Conservation (phyloP, 2,113 vertebrate genomes). For the Alethe diademata region DNA sequence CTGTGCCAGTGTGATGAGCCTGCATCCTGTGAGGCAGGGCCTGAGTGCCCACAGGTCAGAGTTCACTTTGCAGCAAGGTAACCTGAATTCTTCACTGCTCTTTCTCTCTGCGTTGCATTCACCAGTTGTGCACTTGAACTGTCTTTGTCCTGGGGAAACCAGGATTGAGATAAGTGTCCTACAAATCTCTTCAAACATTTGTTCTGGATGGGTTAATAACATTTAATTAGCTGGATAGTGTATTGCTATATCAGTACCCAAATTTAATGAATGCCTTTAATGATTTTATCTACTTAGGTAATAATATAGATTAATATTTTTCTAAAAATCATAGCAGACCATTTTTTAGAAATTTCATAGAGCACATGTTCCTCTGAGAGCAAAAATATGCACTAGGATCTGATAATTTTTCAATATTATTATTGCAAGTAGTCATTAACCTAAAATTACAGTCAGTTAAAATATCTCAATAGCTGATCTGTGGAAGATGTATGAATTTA, state of each 20-base stretch:
- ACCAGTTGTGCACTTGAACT: not conserved
- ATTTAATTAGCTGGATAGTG: not conserved
- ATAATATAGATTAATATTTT: conserved; percentile 16
- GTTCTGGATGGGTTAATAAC: not conserved
- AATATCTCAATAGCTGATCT: conserved; percentile 17
- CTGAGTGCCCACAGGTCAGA: not conserved
- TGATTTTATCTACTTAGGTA: conserved; percentile 27
- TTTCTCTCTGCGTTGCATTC: not conserved
- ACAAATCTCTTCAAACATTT: not conserved
- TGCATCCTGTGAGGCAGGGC: not conserved
- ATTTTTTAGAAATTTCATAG: not conserved
- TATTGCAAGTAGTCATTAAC: conserved; percentile 35
- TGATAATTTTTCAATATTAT: conserved; percentile 33
- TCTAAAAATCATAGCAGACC: not conserved
- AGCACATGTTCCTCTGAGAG: not conserved
- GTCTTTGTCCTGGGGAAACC: not conserved
- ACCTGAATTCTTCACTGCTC: not conserved
- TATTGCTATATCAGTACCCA: not conserved
- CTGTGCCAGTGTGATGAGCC: not conserved
- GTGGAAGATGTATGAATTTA: conserved; percentile 17
- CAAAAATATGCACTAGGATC: not conserved
- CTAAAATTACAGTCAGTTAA: conserved; percentile 2
- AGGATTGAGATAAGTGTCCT: not conserved
- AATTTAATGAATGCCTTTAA: conserved; percentile 22
- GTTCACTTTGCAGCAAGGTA: not conserved